Conservation (phyloP, 1,140 invertebrate species). For the Rhyacophila brunnea region DNA sequence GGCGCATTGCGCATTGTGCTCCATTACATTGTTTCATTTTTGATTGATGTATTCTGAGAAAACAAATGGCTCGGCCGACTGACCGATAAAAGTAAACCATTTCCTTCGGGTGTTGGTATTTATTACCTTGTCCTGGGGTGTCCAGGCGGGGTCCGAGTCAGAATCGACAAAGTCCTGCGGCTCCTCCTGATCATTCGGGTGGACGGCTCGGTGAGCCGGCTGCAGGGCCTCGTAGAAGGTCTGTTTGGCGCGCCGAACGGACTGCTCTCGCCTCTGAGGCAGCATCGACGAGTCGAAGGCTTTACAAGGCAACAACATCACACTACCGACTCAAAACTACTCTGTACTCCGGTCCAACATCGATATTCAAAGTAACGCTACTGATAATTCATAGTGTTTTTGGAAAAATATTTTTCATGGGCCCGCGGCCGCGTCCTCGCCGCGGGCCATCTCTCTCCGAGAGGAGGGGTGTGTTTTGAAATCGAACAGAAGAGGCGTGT, state of each 20-base stretch:
- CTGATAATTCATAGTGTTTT: conserved; percentile 27
- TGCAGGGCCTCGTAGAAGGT: conserved; percentile 19
- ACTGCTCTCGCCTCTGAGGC: conserved; percentile 61
- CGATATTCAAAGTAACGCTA: background rate
- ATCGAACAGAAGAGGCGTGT: no score
- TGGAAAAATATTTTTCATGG: conserved; percentile 33
- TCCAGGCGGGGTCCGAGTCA: conserved; percentile 73
- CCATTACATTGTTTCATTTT: no score
- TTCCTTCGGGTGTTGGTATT: background rate
- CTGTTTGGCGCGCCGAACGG: conserved; percentile 64
- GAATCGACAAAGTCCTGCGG: conserved; percentile 60
- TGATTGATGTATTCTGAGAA: no score
- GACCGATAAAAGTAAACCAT: no score
- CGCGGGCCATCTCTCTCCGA: no score
- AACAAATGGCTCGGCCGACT: no score
- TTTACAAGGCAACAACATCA: conserved; percentile 29
- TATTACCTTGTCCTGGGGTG: conserved; percentile 57
- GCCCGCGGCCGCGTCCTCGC: background rate
- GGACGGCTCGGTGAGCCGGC: conserved; percentile 21
- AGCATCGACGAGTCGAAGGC: conserved; percentile 50
- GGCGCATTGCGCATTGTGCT: no score
- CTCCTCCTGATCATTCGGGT: conserved; percentile 41
- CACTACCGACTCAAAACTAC: conserved; percentile 31
- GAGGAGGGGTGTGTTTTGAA: no score
- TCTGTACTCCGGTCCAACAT: conserved; percentile 18